Evolutionary conservation across 2,888 invertebrate genomes (phyloP), one percentile per base, ranked within the genome.

Genomic region (Sphaerophoria taeniata): DNA sequence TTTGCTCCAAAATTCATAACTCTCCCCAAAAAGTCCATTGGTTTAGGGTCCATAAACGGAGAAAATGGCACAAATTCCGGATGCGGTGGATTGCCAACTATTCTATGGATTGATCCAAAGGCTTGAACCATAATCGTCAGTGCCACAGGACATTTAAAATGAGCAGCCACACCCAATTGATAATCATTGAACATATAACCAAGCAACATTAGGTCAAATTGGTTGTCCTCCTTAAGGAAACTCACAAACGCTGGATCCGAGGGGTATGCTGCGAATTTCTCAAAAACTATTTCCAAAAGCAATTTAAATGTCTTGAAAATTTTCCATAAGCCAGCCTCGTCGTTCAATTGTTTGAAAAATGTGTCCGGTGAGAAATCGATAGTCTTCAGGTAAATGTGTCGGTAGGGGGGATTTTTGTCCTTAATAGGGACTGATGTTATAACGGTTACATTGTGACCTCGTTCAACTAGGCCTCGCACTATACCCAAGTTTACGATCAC

Each of bases 361-460:
- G n/a, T n/a, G n/a, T n/a, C n/a, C n/a, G n/a, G n/a, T n/a, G n/a
- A n/a, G n/a, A n/a, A n/a, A n/a, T n/a, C n/a, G n/a, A n/a, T n/a
- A n/a, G 49, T 51, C 7, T 60, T 71, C 4, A 91, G 88, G 4
- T 90, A 86, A 36, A 91, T 90, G 7, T 89, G 87, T 7, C 90
- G 87, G 33, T 90, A 91, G 43, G 88, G 89, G 24, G 87, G 89
- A 3, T 91, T 89, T 89, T 3, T 91, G 88, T 11, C n/a, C n/a
- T 88, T 79, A 47, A 87, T 31, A n/a, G n/a, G n/a, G n/a, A n/a
- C n/a, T 3, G 89, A 74, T 0, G 89, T 89, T 0, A 92, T 89
- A 4, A 92, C 90, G 0, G 92, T 92, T 0, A 92, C 89, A 85
- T 92, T 90, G 79, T 92, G 92, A 0, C 92, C 92, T 33, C 87